A percentile compares a stretch with the other conserved stretches of the same genome.
phyloP scores from a whole-genome alignment of 2,797 vertebrate genomes.

The Rhinogobio ventralis region DNA sequence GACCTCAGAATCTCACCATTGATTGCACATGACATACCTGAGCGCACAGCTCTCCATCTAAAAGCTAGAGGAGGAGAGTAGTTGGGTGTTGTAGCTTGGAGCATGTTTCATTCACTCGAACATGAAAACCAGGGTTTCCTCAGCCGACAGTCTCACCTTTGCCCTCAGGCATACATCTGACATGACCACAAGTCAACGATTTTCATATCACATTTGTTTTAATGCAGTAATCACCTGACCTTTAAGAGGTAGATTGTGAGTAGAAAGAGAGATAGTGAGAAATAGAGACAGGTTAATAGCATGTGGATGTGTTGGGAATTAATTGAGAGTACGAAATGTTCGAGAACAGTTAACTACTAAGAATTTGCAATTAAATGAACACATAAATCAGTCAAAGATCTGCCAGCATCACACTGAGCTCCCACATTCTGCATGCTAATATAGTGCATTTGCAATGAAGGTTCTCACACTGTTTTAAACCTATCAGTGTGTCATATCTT shows the following conservation, averaged over 20 bases:
- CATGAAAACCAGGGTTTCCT: conserved; percentile 26
- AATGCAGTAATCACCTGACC: conserved; percentile 30
- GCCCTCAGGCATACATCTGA: conserved; percentile 33
- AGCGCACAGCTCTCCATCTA: conserved; percentile 7
- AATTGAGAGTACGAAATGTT: background rate
- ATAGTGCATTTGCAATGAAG: conserved; percentile 1
- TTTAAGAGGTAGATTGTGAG: background rate
- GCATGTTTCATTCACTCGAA: background rate
- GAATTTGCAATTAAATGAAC: conserved; percentile 11
- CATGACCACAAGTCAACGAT: conserved; percentile 47
- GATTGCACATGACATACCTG: conserved; percentile 37
- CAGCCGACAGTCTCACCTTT: conserved; percentile 6
- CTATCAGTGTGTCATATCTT: background rate
- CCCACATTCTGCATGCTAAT: conserved; percentile 19
- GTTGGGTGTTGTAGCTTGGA: background rate
- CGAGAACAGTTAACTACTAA: background rate
- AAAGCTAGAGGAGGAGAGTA: conserved; percentile 10
- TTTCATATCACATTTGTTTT: conserved; percentile 26
- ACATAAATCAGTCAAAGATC: background rate
- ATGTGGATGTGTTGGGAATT: background rate
- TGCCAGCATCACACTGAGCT: background rate
- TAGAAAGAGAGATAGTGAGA: background rate
- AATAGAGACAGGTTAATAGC: background rate
- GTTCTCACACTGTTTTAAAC: background rate
- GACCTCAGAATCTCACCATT: conserved; percentile 41